Evolutionary conservation across 2,888 invertebrate species (phyloP), one percentile per base, ranked within the genome.

Genomic region (Odontocerum albicorne): DNA sequence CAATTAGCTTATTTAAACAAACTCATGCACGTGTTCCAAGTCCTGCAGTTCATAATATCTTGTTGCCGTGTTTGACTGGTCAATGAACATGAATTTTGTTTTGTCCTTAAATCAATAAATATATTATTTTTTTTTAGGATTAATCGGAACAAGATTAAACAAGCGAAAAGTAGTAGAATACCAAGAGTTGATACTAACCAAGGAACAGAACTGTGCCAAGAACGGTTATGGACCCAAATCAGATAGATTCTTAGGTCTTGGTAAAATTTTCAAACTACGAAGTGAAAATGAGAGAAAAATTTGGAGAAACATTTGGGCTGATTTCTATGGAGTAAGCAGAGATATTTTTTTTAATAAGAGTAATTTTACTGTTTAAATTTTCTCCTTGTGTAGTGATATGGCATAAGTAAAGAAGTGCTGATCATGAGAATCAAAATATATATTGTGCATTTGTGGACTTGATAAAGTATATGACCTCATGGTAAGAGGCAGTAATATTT

Each of bases 161-260:
- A 77, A 80, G 13, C 64, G 67, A 2, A 67, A 69, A 15, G 72
- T 77, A 1, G 84, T 85, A 84, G 85, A 85, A 51, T 82, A 75
- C 64, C 83, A 84, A 61, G 85, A 85, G 39, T 73, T 84, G 6
- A 63, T 85, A 0, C 69, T 82, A n/a, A 77, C 78, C 0, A 73
- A 75, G 16, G 64, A 71, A 10, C 81, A 81, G 66, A 83, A 82
- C 61, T 71, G 71, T 22, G 63, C 67, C 0, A 74, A 75, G n/a
- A 76, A 78, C 43, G 80, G 80, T 31, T 79, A 62, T 44, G 62
- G n/a, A 51, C 55, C 33, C 32, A 60, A 60, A 33, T 44, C 65
- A 49, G 63, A 62, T 13, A 15, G 15, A 27, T 44, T 17, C 20
- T 43, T 35, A 19, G 49, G 16, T 78, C 77, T 8, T 17, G 15